Base-by-base conservation (phyloP, 30 jellyfish, hydroid and myxozoan genomes). In the Nemopilema nomurai region DNA sequence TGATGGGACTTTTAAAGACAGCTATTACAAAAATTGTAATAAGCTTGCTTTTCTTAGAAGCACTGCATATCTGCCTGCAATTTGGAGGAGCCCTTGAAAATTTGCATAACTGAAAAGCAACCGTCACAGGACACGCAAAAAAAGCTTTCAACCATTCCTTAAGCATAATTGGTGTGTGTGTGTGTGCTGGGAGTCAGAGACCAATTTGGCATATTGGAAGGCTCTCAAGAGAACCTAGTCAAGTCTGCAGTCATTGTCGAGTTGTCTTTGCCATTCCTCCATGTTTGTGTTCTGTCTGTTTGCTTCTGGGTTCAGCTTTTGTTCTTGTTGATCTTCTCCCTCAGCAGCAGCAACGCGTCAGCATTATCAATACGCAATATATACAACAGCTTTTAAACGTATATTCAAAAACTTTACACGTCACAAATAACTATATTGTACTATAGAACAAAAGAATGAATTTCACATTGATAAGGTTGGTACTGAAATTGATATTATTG, bases 221-320 rank as follows among this genome's bases (percentile, higher is more conserved):
- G 86, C 92, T 72, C 86, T 83, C n/a, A 83, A 83, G 82, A 83
- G 86, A 62, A 86, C 86, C 92, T 71, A 71, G 86, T 82, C 91
- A 73, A 28, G 90, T 80, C 62, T 49, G 33, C 81, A 27, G 81
- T 71, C 22, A 25, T 1, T n/a, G n/a, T n/a, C n/a, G 1, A 1
- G 33, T 67, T 4, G 29, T 67, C 1, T 21, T 1, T 3, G 57
- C 57, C 57, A 41, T 41, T 6, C 57, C 13, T 41, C 57, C 57
- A 41, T 41, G 13, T 41, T 41, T 41, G 57, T 41, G 57, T 3
- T 6, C 9, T 41, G 57, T 41, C 57, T 41, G 6, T 41, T 6
- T 41, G 9, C 13, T 41, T 13, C 13, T 41, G 6, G 57, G n/a
- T n/a, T 41, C 6, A 41, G 57, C 13, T 41, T 3, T 41, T 41